Evolutionary conservation across 2,888 invertebrate genomes (phyloP).

Genomic region (Lymantria monacha): DNA sequence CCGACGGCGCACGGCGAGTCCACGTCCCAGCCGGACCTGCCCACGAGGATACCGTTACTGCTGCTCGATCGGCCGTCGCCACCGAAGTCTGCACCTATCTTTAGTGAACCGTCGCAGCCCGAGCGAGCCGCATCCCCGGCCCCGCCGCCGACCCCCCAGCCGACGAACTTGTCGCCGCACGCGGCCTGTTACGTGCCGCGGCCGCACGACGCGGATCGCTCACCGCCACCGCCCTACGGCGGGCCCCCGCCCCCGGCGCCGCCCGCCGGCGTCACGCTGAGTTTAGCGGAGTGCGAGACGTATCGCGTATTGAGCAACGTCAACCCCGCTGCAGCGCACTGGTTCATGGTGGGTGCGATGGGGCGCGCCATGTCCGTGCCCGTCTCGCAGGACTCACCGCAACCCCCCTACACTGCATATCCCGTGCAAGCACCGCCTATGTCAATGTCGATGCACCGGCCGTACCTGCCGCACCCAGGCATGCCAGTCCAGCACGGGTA

Average conservation of each 20-base stretch:
- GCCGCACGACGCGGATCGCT: too few species aligned
- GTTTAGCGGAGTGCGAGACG: conserved; percentile 48
- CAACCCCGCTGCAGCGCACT: conserved; percentile 51
- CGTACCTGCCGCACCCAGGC: neutral
- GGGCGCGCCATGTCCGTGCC: conserved; percentile 31
- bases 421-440: neutral
- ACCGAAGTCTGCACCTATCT: neutral
- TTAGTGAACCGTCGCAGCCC: neutral
- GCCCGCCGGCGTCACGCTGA: conserved; percentile 35
- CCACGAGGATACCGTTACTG: conserved; percentile 1
- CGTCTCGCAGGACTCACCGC: neutral
- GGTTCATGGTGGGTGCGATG: conserved; percentile 51
- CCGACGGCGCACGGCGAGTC: neutral
- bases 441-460: neutral
- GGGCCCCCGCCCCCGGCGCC: conserved; percentile 1
- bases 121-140: neutral
- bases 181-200: too few species aligned
- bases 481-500: neutral
- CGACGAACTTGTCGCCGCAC: neutral
- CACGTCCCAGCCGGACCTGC: neutral
- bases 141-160: neutral
- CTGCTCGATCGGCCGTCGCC: neutral
- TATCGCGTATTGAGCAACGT: conserved; percentile 44
- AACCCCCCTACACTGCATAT: neutral
- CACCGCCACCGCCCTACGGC: neutral